Evolutionary conservation across 2,888 invertebrate genomes (phyloP).

Genomic region (Aleiodes alternator): DNA sequence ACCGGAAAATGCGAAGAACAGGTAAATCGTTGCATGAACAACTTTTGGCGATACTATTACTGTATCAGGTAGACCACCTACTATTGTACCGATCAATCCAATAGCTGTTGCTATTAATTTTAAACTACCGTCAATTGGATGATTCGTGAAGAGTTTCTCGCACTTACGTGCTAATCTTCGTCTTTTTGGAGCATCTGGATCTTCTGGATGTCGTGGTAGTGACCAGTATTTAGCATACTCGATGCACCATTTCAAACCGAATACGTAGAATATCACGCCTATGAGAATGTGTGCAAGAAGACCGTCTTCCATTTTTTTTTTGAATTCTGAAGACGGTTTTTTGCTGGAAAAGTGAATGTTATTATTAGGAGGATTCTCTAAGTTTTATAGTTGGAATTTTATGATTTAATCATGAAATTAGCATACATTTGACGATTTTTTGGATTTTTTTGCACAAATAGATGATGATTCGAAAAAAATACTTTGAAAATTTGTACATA

Average conservation of each 20-base stretch:
- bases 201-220: constrained; percentile 54
- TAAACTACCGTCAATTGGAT: constrained; percentile 68
- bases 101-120: constrained; percentile 69
- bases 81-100: constrained; percentile 66
- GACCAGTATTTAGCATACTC: constrained; percentile 69
- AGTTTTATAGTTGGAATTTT: too few relatives aligned
- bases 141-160: constrained; percentile 59
- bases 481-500: too few relatives aligned
- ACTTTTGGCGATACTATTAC: constrained; percentile 67
- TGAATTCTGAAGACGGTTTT: too few relatives aligned
- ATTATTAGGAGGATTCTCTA: too few relatives aligned
- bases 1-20: constrained; percentile 74
- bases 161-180: constrained; percentile 58
- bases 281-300: constrained; percentile 64
- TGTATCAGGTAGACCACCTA: constrained; percentile 61
- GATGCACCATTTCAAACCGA: constrained; percentile 70
- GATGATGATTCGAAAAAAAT: too few relatives aligned
- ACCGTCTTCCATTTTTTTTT: constrained; percentile 51
- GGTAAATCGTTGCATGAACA: constrained; percentile 72
- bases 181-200: constrained; percentile 53
- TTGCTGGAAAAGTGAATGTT: too few relatives aligned
- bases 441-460: too few relatives aligned
- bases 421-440: too few relatives aligned
- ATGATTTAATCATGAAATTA: too few relatives aligned
- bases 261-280: constrained; percentile 67